Evolutionary conservation across 2,888 invertebrate species (phyloP), one percentile per base, ranked within the genome.

Genomic region (Congeria kusceri): DNA sequence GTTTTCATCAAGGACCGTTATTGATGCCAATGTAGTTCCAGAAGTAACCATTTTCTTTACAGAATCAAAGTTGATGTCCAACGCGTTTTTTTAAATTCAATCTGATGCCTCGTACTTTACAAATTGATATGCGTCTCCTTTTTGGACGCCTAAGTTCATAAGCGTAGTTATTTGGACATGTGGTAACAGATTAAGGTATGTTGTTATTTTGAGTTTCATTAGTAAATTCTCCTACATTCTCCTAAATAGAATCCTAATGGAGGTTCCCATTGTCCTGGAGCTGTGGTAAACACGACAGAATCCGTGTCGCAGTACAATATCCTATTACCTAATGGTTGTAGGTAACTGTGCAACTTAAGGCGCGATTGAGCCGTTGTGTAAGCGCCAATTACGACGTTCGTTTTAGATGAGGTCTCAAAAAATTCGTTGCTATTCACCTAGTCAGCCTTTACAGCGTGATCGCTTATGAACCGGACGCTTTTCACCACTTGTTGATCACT

Each of bases 151-250:
- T 63, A 58, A 81, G 53, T n/a, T 59, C 58, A 29, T 77, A 77
- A 18, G 81, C 74, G 46, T 81, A 77, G 61, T 74, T 77, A 53
- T 77, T 81, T 18, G 69, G 77, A 3, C 77, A 74, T 15, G 74
- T 74, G 11, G 64, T 77, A 11, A 77, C 77, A 71, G 77, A 77
- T 23, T 39, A 20, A 15, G 57, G 29, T 57, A 77, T 81, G 46
- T 23, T 58, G 11, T 71, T 75, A 11, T 63, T 64, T 23, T 69
- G 81, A 0, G 93, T 66, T 72, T 93, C 93, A 76, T 93, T 88
- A 0, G 92, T 93, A 79, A 93, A 77, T 62, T 93, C 91, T n/a
- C n/a, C n/a, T n/a, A n/a, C n/a, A n/a, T n/a, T n/a, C n/a, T 0
- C 92, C 91, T 20, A 93, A 68, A 72, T 81, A 90, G 67, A 88